These are phyloP conservation scores for Oxygymnocypris stewartii DNA, from an alignment of 2,113 vertebrate species.

Conservation along the genomic window DNA sequence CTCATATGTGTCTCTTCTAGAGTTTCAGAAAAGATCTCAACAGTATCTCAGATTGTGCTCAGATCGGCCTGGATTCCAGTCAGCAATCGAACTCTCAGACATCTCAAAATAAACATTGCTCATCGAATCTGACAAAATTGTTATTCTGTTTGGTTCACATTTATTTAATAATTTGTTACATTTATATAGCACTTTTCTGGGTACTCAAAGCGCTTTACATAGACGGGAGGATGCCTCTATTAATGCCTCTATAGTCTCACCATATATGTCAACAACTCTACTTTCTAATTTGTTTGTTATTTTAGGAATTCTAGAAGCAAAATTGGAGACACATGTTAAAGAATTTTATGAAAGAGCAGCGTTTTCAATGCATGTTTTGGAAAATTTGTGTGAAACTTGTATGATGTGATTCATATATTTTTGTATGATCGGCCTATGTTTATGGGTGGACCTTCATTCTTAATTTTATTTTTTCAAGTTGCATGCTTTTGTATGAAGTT, in stretches of 20 bases:
- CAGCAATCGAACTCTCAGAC: background rate
- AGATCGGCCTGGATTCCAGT: background rate
- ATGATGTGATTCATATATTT: background rate
- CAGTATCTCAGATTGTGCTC: background rate
- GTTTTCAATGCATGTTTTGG: background rate
- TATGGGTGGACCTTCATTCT: background rate
- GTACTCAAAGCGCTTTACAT: no score
- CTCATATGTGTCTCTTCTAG: background rate
- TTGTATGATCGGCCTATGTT: background rate
- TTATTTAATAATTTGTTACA: no score
- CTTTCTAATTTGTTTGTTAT: no score
- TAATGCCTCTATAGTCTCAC: background rate
- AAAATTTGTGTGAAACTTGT: background rate
- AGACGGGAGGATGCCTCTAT: no score
- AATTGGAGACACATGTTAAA: background rate
- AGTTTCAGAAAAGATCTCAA: background rate
- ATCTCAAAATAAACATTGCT: background rate
- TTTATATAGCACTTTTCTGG: no score
- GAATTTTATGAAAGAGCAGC: background rate
- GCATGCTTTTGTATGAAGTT: background rate
- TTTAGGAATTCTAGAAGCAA: background rate
- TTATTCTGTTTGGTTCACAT: background rate
- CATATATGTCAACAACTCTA: background rate
- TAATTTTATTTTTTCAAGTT: no score
- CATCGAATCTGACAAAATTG: background rate